Percentiles rank a stretch among this genome's conserved stretches.
Conservation (phyloP, 2,888 invertebrate genomes). For the Rotaria magnacalcarata region DNA sequence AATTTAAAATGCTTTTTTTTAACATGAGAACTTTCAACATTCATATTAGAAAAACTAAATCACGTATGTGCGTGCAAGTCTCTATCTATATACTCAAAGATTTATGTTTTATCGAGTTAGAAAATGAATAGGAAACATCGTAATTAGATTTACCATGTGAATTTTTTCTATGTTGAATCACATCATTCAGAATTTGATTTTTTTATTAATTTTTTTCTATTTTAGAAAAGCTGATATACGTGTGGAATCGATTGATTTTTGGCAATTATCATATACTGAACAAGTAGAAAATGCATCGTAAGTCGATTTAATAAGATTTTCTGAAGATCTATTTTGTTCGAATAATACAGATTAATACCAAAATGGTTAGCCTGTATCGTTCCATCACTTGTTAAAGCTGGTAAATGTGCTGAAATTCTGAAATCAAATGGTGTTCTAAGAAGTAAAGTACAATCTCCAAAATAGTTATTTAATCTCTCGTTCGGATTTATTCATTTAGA, state of each 20-base stretch:
- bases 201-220: background rate
- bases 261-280: conserved; percentile 9
- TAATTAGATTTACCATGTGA: no score
- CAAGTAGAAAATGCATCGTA: conserved; percentile 30
- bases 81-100: no score
- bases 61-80: no score
- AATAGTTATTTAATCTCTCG: no score
- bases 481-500: background rate
- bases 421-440: conserved; percentile 5
- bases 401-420: conserved; percentile 6
- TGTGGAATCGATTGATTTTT: background rate
- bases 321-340: background rate
- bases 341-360: conserved; percentile 9
- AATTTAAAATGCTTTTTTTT: no score
- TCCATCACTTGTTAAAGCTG: background rate
- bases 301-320: background rate
- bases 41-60: no score
- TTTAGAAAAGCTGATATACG: background rate
- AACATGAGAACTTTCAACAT: no score
- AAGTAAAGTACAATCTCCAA: background rate
- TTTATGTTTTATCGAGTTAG: no score
- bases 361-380: background rate
- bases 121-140: no score
- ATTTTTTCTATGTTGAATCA: no score
- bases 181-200: no score